Base-by-base conservation (phyloP, 2,113 vertebrate genomes). In the Pangasianodon gigas region DNA sequence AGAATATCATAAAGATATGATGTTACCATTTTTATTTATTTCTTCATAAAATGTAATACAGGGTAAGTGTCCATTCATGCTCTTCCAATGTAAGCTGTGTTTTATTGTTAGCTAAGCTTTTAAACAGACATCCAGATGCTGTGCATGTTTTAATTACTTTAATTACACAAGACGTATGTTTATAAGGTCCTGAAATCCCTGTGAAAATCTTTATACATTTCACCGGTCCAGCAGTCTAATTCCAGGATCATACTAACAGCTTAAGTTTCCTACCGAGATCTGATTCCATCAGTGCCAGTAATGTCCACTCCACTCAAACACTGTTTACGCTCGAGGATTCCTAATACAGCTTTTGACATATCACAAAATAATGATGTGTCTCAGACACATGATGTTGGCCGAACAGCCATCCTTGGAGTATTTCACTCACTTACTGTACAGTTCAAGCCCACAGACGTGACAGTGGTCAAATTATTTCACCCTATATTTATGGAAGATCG, bases 301-400 rank as follows among this genome's bases (percentile, higher is more conserved):
- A 26, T 75, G 69, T 85, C 52, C 77, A 51, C 71, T 51, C n/a
- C 48, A 89, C 62, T 46, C 21, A 65, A 69, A 69, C 10, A 71
- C 88, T 62, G 62, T 84, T 89, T 75, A 85, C 54, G 85, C 88
- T 51, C 6, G 80, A 88, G 85, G 56, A 88, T 83, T 75, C 74
- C 79, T 71, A 14, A 56, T 32, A 24, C 79, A 32, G 46, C 26
- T 58, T 58, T 71, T 89, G 81, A 89, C 82, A 10, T 18, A 74
- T 79, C 54, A 46, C 71, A 80, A 87, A 81, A 67, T 77, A 88
- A 88, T 83, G 80, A 88, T 69, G 46, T 54, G 65, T 89, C 54
- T 48, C 37, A 84, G 52, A 85, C 51, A 24, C 81, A 11, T 32
- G 21, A 52, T 52, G 62, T 74, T 8, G 26, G 29, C 21, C 13